Conservation (phyloP, 2,888 invertebrate genomes). For the Boloria euphrosyne region DNA sequence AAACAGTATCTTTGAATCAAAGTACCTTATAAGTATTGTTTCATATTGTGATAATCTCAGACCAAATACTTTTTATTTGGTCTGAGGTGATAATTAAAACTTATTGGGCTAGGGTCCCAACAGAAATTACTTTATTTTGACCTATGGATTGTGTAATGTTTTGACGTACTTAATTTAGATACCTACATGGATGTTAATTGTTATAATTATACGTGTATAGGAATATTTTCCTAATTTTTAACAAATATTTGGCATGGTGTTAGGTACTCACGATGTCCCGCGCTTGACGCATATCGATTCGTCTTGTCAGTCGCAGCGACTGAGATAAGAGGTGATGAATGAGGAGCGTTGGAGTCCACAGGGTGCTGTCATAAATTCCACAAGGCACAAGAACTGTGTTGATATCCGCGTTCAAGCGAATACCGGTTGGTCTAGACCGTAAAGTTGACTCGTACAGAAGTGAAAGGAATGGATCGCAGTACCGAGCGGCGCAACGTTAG, state of each 20-base stretch:
- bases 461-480: slow-evolving; percentile 68
- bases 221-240: neutral
- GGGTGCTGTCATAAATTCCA: slow-evolving; percentile 74
- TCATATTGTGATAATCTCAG: too few relatives aligned
- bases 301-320: slow-evolving; percentile 75
- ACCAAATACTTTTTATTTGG: too few relatives aligned
- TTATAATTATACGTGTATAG: neutral
- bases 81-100: too few relatives aligned
- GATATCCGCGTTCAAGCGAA: slow-evolving; percentile 68
- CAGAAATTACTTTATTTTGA: too few relatives aligned
- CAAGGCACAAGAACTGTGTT: slow-evolving; percentile 57
- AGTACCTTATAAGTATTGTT: too few relatives aligned
- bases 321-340: slow-evolving; percentile 78
- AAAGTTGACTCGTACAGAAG: slow-evolving; percentile 44
- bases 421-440: slow-evolving; percentile 60
- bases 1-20: too few relatives aligned
- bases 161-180: neutral
- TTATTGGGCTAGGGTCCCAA: too few relatives aligned
- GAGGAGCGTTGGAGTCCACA: slow-evolving; percentile 79
- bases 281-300: slow-evolving; percentile 80
- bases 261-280: slow-evolving; percentile 74
- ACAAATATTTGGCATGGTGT: slow-evolving; percentile 59
- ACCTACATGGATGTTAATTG: neutral
- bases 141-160: neutral
- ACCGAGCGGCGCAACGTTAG: slow-evolving; percentile 50